Base-by-base conservation (phyloP, 2,113 vertebrate species). In the Poeciliopsis retropinna region DNA sequence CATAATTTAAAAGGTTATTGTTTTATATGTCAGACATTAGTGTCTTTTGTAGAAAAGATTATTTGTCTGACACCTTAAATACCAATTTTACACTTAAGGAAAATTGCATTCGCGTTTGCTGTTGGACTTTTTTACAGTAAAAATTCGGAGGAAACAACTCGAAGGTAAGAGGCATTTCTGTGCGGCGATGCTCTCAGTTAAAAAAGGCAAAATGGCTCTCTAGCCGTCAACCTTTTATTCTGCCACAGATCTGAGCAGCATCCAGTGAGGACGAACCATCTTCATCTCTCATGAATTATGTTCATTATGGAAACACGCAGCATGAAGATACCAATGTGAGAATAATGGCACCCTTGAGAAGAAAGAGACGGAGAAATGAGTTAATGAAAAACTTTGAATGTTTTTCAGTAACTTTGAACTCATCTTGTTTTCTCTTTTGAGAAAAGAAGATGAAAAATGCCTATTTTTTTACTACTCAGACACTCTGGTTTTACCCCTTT, bases 281-380 rank as follows among this genome's bases (percentile, higher is more conserved):
- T 41, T 78, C 54, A 71, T 64, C 34, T 0, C 27, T 27, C 14
- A 12, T n/a, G 60, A 74, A 85, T 79, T 64, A 27, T 66, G 14
- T 68, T 68, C 66, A 61, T 66, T 73, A 74, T 70, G 84, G 71
- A 78, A 51, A 77, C 60, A 78, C 67, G 71, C 47, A 74, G 61
- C 69, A 78, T 80, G 67, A 83, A 77, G 79, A 51, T 51, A 87
- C 79, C 62, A 84, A 77, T 44, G 31, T 83, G 79, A 86, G 63
- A 83, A 77, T 64, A 85, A 91, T 92, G 92, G 91, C 90, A 91
- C 88, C 79, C 73, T 69, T 41, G 13, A 15, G 39, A 14, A 41
- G 39, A 41, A 41, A 41, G 39, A 41, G 39, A 41, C 4, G 12
- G 12, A 41, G 13, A 3, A 47, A 19, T 44, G 41, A 44, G 14